Base-by-base conservation (phyloP, 2,113 vertebrate species). In the Hydrolagus affinis region DNA sequence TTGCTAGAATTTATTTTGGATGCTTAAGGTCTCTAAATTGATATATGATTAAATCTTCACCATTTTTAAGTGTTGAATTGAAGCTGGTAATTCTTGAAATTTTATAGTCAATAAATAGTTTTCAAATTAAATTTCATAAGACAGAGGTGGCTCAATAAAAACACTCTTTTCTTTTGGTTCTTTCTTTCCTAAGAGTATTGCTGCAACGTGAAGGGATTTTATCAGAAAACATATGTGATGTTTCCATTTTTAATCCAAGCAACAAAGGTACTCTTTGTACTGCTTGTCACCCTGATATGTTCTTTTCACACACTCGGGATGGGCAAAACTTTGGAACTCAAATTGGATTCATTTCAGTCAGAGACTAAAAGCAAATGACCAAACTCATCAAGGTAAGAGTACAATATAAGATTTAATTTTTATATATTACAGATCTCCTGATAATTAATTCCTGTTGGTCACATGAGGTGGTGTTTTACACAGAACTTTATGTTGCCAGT, bases 271-370 rank as follows among this genome's bases (percentile, higher is more conserved):
- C 93, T 3, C 93, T 94, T 25, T 98, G 97, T 89, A 99, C 96
- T 0, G 92, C 94, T 6, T 99, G 97, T 73, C 91, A 93, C 85
- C 94, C 96, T 4, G 92, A 96, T 0, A 89, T 90, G 86, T 97
- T 96, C 90, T 99, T 96, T 86, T 99, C 96, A 44, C 94, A 96
- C 85, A 90, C 94, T 30, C 94, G 96, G 70, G 96, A 98, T 86
- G 96, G 96, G 1, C 56, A 59, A 74, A 92, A 96, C 91, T 98
- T 98, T 21, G 97, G 97, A 57, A 98, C 95, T 11, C 97, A 98
- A 87, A 92, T 96, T 69, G 96, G 96, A 62, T 98, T 96, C 90
- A 93, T 98, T 91, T 96, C 95, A 90, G 92, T 98, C 88, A 94
- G 87, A 89, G 90, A 92, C 85, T 89, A 87, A 93, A 1, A 86